phyloP scores from a whole-genome alignment of 2,888 invertebrate genomes.

The Lumbricus terrestris region DNA sequence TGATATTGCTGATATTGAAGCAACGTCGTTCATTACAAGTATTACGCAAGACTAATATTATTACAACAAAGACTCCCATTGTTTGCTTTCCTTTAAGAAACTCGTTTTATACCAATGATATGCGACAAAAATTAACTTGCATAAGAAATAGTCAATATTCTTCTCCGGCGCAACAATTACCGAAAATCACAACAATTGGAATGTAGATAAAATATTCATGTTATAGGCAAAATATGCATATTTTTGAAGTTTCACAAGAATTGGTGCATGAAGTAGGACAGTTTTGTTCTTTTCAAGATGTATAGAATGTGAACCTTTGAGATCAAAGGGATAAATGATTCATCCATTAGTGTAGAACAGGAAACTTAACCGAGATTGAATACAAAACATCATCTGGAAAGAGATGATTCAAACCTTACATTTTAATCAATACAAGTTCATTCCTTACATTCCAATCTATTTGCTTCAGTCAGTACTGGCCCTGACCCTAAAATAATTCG shows the following conservation, averaged over 20 bases:
- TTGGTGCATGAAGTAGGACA: neutral
- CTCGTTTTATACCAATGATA: neutral
- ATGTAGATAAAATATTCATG: neutral
- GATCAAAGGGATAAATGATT: neutral
- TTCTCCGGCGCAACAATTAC: neutral
- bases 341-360: neutral
- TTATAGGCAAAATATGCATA: neutral
- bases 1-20: neutral
- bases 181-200: neutral
- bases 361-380: no score
- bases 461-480: no score
- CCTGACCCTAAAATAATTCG: no score
- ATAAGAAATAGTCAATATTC: neutral
- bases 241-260: neutral
- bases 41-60: neutral
- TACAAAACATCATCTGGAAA: neutral
- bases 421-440: neutral
- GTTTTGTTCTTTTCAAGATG: neutral
- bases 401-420: no score
- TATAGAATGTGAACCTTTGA: neutral
- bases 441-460: neutral
- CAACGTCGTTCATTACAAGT: neutral
- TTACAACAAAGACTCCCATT: neutral
- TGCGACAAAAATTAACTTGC: neutral
- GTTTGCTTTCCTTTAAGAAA: neutral